phyloP scores from a whole-genome alignment of 2,113 vertebrate genomes.

The Dinomys branickii region DNA sequence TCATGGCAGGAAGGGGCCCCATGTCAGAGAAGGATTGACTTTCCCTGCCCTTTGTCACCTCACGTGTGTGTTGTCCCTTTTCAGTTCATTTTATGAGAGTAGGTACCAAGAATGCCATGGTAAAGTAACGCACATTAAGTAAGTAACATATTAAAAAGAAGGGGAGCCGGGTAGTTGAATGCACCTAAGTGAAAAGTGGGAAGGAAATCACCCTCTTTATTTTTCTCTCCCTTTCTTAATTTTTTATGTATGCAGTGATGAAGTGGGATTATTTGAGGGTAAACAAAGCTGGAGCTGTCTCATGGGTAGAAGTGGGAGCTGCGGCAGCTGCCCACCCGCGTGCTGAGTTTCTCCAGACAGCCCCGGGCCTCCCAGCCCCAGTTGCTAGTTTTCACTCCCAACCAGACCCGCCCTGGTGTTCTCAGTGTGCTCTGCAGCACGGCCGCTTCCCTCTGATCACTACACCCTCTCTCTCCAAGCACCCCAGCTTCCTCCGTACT shows the following conservation, averaged over 20 bases:
- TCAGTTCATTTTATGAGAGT: neutral
- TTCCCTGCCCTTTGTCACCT: neutral
- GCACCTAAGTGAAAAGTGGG: neutral
- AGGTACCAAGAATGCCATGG: neutral
- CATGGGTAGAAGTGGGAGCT: neutral
- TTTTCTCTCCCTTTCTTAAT: constrained; percentile 7
- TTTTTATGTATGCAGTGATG: constrained; percentile 12
- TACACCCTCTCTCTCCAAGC: neutral
- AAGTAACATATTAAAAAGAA: constrained; percentile 21
- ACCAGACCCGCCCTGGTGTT: neutral
- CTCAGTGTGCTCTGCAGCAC: neutral
- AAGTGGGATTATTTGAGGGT: neutral
- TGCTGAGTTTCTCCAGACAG: neutral
- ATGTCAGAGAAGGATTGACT: neutral
- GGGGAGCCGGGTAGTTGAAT: neutral
- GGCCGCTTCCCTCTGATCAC: neutral
- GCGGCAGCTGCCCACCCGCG: neutral
- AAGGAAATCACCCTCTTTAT: neutral
- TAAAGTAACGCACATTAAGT: neutral
- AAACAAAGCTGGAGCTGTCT: neutral
- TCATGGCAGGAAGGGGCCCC: neutral
- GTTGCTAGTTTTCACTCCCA: neutral
- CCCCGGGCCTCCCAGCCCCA: neutral
- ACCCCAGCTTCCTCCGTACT: neutral
- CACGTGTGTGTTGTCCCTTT: neutral